Evolutionary conservation across 2,113 vertebrate species (phyloP), one percentile per base, ranked within the genome.

Genomic region (Phylloscopus trochilus): DNA sequence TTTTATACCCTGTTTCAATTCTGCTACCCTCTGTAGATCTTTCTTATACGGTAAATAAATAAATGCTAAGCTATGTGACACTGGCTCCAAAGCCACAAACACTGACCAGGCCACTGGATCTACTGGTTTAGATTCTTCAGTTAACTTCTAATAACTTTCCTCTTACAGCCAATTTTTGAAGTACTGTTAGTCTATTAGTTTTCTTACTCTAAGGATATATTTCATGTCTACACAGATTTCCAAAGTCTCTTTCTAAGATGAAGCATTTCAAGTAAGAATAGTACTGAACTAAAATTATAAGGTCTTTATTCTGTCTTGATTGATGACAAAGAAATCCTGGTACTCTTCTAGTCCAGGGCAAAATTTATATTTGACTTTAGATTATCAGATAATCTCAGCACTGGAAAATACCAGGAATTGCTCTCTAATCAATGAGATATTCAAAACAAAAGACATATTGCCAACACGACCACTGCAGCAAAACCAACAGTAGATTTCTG

Each of bases 221-320:
- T 86, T 95, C 31, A 81, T 15, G 59, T 31, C 73, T 83, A 90
- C 18, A 69, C 11, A 81, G 41, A 70, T 92, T 83, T 87, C 69
- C 33, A 43, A 90, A 81, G 73, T 60, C 60, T 87, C 52, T 70
- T 79, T 87, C 70, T 84, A 89, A 85, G 87, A 93, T 1, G 13
- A 92, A 93, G 43, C 22, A 93, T 72, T 92, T 93, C 85, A 94
- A 96, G 83, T 94, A 94, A 43, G 53, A 83, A 63, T 92, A 94
- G 63, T 43, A 76, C 26, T 69, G 44, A 73, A 87, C 18, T 83
- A 81, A 92, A 80, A 92, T 43, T 6, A 0, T 22, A 89, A 90
- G 15, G 51, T 75, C 52, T 81, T 69, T 87, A 41, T 66, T 76
- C 26, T 76, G 37, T 64, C 80, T 89, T 93, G 56, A 88, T 5